Base-by-base conservation (phyloP, 2,888 invertebrate genomes). In the Temnothorax unifasciatus region DNA sequence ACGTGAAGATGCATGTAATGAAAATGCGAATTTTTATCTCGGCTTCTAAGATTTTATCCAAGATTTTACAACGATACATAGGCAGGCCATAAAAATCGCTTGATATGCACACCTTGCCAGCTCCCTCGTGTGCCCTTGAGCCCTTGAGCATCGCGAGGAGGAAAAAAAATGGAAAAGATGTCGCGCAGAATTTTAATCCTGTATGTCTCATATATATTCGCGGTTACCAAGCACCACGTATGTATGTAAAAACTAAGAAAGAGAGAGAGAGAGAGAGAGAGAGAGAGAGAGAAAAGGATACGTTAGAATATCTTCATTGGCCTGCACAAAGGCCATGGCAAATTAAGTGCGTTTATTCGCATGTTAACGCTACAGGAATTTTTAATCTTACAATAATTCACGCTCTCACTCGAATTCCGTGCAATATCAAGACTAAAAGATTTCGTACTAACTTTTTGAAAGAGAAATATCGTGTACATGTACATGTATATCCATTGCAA, bases 161-260 rank as follows among this genome's bases (percentile, higher is more conserved):
- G 29, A 82, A 90, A 92, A 92, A 91, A 92, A 91, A 93, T 91
- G 92, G 90, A 92, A 81, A 86, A 89, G 85, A 90, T 89, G 91
- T 87, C 87, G 85, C 74, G 83, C 86, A 88, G 93, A 93, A 93
- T 93, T 92, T 92, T 93, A 93, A 93, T 93, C 91, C 91, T 77
- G 66, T 29, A 29, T 29, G 29, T 74, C 87, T 86, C 79, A 81
- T 86, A 76, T 85, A 86, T 85, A 86, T 85, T 75, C 73, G 82
- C 77, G 82, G 66, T 85, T 82, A 83, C 59, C 63, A 44, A 69
- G 50, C 74, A 61, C 21, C 21, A 21, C 15, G 18, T 61, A 13
- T 15, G 64, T 34, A 29, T n/a, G 64, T 34, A 29, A 34, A 21
- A 47, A 38, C 34, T 38, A 21, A n/a, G 41, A 52, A 74, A 47